Evolutionary conservation across 2,888 invertebrate genomes (phyloP), one percentile per base, ranked within the genome.

Genomic region (Protonemura montana): DNA sequence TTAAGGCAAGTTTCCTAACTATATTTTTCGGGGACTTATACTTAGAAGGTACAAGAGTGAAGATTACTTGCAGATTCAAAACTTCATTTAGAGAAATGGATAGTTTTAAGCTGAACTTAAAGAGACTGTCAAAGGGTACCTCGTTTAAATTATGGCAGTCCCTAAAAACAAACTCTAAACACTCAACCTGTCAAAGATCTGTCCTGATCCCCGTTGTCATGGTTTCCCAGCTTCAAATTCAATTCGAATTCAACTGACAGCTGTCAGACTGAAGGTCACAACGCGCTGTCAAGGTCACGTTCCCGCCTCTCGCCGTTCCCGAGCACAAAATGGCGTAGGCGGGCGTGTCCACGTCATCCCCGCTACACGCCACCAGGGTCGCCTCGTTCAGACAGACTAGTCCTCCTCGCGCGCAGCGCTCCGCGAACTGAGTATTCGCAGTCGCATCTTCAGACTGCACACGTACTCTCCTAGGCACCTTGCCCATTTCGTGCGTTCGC

Each of bases 281-380:
- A 2, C 26, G 59, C 76, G 76, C 76, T 27, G n/a, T 16, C 28
- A 84, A 26, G 28, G 26, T 25, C 84, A 16, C 28, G 13, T 29
- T 59, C 5, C 29, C 59, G 28, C 26, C 59, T 76, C 21, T 27
- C 28, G 84, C 76, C 28, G 59, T 27, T 13, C 84, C 84, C 26
- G 26, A 7, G 76, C 84, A 84, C 84, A 28, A 27, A 28, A 84
- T n/a, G 59, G 84, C 84, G 84, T 84, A 84, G 28, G 76, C 76
- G 28, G 42, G 84, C 25, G 28, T 59, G 76, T 84, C 76, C 28
- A 29, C 28, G 25, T 84, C 76, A 13, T 81, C 81, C 30, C 81
- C 81, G 1, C 59, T 59, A 21, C 84, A 84, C 27, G 84, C 84
- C 59, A 84, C 76, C 76, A 84, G 76, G 27, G 84, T 84, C 16